A percentile compares a stretch with the other conserved stretches of the same genome.
Conservation (phyloP, 2,113 vertebrate species). For the Pseudois nayaur region DNA sequence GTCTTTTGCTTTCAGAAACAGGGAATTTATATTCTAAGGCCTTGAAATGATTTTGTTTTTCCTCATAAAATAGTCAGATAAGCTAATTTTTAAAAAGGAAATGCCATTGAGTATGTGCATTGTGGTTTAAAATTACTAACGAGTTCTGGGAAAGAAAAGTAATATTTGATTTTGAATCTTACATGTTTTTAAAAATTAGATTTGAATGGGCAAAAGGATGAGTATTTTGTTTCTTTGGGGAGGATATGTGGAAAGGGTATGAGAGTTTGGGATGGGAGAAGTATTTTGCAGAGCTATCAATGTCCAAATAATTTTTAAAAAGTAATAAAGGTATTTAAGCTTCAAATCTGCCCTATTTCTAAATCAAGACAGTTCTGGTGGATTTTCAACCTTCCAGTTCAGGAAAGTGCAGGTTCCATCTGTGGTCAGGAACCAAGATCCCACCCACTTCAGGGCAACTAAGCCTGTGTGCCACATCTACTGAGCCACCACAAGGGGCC, state of each 20-base stretch:
- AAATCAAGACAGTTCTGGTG: rapidly evolving
- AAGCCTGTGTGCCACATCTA: not conserved
- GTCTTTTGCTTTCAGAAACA: conserved; percentile 41
- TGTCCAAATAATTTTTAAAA: conserved; percentile 83
- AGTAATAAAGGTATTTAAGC: conserved; percentile 78
- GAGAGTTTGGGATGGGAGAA: conserved; percentile 58
- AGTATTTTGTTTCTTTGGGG: conserved; percentile 59
- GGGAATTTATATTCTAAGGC: conserved; percentile 61
- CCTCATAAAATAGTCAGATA: conserved; percentile 68
- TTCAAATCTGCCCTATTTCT: conserved; percentile 66
- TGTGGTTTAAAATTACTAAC: conserved; percentile 66
- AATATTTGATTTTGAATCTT: conserved; percentile 63
- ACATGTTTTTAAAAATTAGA: conserved; percentile 73
- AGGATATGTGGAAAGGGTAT: conserved; percentile 57
- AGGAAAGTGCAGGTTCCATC: not conserved
- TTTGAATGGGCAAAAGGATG: conserved; percentile 45
- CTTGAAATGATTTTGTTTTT: conserved; percentile 69
- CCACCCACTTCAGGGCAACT: not conserved
- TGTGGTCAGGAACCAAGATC: not conserved
- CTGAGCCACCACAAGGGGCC: not conserved
- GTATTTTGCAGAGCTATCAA: conserved; percentile 75
- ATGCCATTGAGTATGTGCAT: conserved; percentile 55
- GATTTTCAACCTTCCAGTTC: not conserved
- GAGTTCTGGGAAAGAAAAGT: conserved; percentile 38
- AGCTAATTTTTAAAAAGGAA: conserved; percentile 69